These are phyloP conservation scores for Dromiciops gliroides DNA, from an alignment of 2,113 vertebrate species.

Conservation along the genomic window DNA sequence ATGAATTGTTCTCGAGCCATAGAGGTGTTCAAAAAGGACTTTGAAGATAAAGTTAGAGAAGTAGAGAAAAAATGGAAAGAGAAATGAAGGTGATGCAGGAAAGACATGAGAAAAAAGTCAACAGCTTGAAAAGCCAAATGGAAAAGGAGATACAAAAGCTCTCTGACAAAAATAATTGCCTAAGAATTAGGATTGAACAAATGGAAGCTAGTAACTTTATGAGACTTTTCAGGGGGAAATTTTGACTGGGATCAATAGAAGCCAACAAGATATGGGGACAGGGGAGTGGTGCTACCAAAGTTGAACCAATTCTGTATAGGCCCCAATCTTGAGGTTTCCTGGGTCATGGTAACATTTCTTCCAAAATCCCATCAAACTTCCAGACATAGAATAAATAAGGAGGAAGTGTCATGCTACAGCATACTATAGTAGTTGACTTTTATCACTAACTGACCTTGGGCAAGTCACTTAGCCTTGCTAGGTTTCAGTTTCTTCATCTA, in stretches of 20 bases:
- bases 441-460: not conserved
- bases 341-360: not conserved
- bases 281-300: not conserved
- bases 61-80: no score
- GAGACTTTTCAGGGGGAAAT: no score
- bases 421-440: not conserved
- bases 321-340: not conserved
- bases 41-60: no score
- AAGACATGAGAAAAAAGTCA: no score
- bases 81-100: no score
- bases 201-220: no score
- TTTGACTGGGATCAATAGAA: not conserved
- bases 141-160: no score
- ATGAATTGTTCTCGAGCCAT: no score
- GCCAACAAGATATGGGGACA: not conserved
- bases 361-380: not conserved
- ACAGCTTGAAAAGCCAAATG: no score
- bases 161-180: no score
- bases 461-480: not conserved
- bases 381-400: not conserved
- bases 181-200: no score
- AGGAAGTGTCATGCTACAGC: not conserved
- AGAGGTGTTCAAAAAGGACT: no score
- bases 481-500: not conserved
- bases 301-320: not conserved